phyloP scores from a whole-genome alignment of 2,113 vertebrate species.

The Cyprinodon variegatus region DNA sequence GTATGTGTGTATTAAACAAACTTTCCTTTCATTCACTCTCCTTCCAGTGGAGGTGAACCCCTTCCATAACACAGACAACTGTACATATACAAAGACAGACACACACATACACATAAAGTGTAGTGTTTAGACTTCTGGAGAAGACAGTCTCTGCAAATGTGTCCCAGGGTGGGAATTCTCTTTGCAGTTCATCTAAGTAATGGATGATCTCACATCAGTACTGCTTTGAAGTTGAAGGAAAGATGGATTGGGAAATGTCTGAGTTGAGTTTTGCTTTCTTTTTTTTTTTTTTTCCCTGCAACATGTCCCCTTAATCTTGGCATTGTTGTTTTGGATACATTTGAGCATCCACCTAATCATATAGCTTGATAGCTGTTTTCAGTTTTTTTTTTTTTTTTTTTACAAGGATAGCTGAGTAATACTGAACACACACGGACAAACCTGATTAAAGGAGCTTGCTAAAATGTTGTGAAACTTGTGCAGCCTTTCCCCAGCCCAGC shows the following conservation, averaged over 20 bases:
- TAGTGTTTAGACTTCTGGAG: constrained; percentile 49
- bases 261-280: constrained; percentile 2
- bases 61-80: constrained; percentile 24
- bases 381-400: constrained; percentile 1
- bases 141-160: constrained; percentile 51
- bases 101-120: constrained; percentile 12
- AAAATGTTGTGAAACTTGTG: constrained; percentile 34
- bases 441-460: constrained; percentile 47
- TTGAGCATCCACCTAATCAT: constrained; percentile 26
- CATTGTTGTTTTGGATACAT: constrained; percentile 1
- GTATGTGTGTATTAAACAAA: constrained; percentile 47
- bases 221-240: constrained; percentile 56
- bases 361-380: constrained; percentile 18
- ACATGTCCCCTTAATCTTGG: constrained; percentile 8
- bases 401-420: not conserved
- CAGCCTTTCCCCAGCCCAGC: constrained; percentile 23
- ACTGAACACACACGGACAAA: constrained; percentile 9
- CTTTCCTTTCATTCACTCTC: constrained; percentile 41
- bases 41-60: constrained; percentile 26
- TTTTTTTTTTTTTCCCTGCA: constrained; percentile 12
- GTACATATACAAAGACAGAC: constrained; percentile 20
- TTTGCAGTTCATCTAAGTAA: constrained; percentile 52
- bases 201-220: constrained; percentile 42
- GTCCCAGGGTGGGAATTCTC: constrained; percentile 57
- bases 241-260: constrained; percentile 39